These are phyloP conservation scores for Sarcophaga caerulescens DNA, from an alignment of 2,888 invertebrate genomes.

Conservation along the genomic window DNA sequence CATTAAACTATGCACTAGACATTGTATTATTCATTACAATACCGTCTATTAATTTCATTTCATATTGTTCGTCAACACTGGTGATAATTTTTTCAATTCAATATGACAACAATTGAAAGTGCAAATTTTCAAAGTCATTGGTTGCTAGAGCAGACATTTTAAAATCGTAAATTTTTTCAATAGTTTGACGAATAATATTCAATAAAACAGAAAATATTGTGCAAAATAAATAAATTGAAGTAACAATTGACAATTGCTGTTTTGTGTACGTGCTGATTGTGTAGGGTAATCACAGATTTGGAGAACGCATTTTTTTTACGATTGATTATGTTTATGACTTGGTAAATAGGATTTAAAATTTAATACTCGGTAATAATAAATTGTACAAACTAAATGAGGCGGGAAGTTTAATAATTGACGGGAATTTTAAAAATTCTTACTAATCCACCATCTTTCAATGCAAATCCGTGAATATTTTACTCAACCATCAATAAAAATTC, in stretches of 20 bases:
- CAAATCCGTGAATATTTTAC: too few species aligned
- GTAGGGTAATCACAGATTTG: background rate
- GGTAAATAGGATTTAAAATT: too few species aligned
- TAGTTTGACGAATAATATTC: background rate
- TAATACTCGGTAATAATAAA: too few species aligned
- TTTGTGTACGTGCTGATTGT: background rate
- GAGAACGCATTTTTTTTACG: background rate
- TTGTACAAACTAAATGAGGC: too few species aligned
- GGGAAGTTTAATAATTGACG: too few species aligned
- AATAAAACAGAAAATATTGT: background rate
- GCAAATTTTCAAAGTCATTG: slow-evolving; percentile 32
- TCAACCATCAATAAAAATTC: too few species aligned
- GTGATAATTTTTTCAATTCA: slow-evolving; percentile 3
- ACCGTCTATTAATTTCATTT: background rate
- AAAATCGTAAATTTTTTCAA: slow-evolving; percentile 27
- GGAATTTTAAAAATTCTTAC: too few species aligned
- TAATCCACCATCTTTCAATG: too few species aligned
- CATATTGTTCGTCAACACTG: background rate
- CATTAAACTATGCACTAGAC: slow-evolving; percentile 17
- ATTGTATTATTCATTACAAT: slow-evolving; percentile 27
- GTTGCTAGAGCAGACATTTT: slow-evolving; percentile 2
- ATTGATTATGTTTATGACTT: too few species aligned
- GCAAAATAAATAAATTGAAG: background rate
- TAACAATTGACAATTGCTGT: background rate
- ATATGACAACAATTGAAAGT: background rate